Evolutionary conservation across 2,113 vertebrate genomes (phyloP).

Genomic region (Ceyx cyanopectus): DNA sequence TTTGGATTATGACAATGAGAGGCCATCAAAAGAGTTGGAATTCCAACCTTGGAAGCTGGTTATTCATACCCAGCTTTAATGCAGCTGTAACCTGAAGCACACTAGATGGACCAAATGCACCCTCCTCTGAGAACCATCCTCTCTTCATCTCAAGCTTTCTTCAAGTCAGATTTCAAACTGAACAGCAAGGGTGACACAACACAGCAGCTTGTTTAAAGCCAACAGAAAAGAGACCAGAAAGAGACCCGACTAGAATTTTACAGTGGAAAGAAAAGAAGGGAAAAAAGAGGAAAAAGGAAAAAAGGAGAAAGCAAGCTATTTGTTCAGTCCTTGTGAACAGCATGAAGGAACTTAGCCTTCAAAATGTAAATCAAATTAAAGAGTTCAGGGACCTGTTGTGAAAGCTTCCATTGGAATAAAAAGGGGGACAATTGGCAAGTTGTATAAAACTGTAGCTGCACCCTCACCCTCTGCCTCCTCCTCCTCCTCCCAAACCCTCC

Average conservation of each 20-base stretch:
- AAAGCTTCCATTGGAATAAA: conserved; percentile 54
- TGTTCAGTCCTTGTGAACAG: conserved; percentile 69
- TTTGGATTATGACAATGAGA: not conserved
- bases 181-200: conserved; percentile 76
- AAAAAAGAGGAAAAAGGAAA: not conserved
- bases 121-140: not conserved
- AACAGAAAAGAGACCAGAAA: conserved; percentile 41
- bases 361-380: conserved; percentile 54
- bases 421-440: conserved; percentile 48
- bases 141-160: not conserved
- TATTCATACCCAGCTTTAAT: not conserved
- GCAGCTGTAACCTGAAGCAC: not conserved
- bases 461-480: not conserved
- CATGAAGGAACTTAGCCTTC: conserved; percentile 69
- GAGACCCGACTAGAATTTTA: conserved; percentile 45
- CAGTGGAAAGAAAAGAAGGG: not conserved
- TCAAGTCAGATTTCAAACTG: not conserved
- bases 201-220: conserved; percentile 62
- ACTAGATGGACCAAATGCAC: no score
- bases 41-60: not conserved
- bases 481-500: not conserved
- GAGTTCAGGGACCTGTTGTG: not conserved
- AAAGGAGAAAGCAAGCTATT: not conserved
- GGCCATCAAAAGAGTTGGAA: not conserved
- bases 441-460: conserved; percentile 65